These are phyloP conservation scores for Tangara arthus DNA, from an alignment of 2,797 vertebrate genomes.

Conservation along the genomic window DNA sequence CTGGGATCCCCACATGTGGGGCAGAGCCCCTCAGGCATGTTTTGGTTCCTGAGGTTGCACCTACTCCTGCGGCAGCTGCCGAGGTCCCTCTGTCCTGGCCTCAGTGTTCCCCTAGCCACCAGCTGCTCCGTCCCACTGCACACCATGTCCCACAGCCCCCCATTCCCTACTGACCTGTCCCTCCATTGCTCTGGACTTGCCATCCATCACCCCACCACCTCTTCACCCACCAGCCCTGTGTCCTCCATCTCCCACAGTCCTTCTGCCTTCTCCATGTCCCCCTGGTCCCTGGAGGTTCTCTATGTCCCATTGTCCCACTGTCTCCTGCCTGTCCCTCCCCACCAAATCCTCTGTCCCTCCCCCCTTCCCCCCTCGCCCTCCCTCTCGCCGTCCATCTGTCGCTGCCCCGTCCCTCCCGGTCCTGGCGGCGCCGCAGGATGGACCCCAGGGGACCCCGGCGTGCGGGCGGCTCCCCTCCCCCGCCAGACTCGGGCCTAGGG, in stretches of 20 bases:
- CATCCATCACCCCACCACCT: background rate
- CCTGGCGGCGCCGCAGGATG: background rate
- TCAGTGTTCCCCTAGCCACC: background rate
- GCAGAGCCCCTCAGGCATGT: rapidly evolving
- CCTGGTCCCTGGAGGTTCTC: background rate
- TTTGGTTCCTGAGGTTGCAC: background rate
- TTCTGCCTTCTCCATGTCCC: background rate
- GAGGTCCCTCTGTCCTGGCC: background rate
- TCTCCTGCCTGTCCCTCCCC: background rate
- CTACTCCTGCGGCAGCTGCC: background rate
- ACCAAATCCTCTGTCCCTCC: background rate
- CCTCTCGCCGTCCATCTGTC: background rate
- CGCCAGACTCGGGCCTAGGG: background rate
- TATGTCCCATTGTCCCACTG: too few species aligned
- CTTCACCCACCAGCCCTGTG: background rate
- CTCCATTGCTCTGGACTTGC: background rate
- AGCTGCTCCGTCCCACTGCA: rapidly evolving
- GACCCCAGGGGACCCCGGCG: background rate
- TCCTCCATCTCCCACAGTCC: background rate
- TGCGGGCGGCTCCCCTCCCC: background rate
- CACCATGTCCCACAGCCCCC: background rate
- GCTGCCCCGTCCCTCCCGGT: background rate
- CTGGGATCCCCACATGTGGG: background rate
- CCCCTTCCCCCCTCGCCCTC: background rate
- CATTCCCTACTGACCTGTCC: background rate